Conservation (phyloP, 2,113 vertebrate species). For the Chascanopsetta lugubris region DNA sequence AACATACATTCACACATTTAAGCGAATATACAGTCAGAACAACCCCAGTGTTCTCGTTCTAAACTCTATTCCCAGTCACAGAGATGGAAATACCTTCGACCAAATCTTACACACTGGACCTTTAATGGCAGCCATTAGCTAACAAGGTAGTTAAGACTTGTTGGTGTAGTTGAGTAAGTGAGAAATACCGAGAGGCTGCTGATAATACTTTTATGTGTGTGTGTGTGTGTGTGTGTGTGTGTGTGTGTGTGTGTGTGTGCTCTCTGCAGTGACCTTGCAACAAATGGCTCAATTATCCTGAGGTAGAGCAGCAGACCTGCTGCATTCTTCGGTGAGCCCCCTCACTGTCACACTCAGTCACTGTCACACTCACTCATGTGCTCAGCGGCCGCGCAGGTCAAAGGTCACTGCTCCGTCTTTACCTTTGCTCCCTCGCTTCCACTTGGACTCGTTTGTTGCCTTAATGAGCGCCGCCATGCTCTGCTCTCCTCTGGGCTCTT, state of each 20-base stretch:
- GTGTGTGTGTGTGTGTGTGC: neutral
- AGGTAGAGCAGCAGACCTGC: conserved; percentile 54
- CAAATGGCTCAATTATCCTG: conserved; percentile 75
- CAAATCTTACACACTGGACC: no score
- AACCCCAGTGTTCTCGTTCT: no score
- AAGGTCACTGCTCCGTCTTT: conserved; percentile 57
- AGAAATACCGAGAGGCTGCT: no score
- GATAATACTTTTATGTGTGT: neutral
- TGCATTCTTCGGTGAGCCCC: conserved; percentile 75
- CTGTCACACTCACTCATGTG: conserved; percentile 55
- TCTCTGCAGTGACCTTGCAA: conserved; percentile 65
- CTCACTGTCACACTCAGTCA: conserved; percentile 56
- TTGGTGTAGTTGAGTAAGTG: no score
- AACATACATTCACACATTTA: no score
- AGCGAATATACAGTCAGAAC: no score
- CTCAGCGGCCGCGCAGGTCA: conserved; percentile 54
- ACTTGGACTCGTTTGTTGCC: conserved; percentile 51
- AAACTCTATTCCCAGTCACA: no score
- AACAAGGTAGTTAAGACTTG: neutral
- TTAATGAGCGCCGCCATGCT: conserved; percentile 57
- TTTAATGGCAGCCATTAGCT: no score
- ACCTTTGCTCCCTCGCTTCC: conserved; percentile 49
- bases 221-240: neutral
- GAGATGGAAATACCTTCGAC: no score
- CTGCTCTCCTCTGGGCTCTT: no score